Evolutionary conservation across 2,113 vertebrate species (phyloP).

Genomic region (Sceloporus tristichus): DNA sequence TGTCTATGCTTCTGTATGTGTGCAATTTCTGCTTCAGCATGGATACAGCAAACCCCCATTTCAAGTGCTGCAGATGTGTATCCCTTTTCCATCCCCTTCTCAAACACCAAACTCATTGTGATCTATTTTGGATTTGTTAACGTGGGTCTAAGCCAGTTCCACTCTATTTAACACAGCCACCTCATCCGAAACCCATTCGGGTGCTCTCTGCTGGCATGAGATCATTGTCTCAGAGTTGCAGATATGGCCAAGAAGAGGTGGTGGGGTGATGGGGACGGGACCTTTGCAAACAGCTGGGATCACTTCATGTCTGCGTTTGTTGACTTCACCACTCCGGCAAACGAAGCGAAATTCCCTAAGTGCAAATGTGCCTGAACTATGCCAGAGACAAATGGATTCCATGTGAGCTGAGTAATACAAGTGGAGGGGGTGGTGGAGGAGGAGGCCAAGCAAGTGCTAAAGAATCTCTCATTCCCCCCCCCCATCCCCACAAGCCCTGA

Average conservation of each 20-base stretch:
- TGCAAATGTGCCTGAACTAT: slow-evolving; percentile 2
- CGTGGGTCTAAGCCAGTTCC: background rate
- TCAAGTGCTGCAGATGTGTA: background rate
- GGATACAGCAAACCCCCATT: background rate
- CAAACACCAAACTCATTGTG: background rate
- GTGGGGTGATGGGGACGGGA: background rate
- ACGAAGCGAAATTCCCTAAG: slow-evolving; percentile 26
- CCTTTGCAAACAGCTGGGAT: slow-evolving; percentile 39
- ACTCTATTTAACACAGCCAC: slow-evolving; percentile 4
- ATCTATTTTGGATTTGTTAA: slow-evolving; percentile 3
- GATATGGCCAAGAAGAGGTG: background rate
- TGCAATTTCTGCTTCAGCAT: background rate
- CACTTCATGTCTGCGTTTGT: slow-evolving; percentile 37
- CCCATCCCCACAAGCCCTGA: background rate
- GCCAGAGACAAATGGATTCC: slow-evolving; percentile 30
- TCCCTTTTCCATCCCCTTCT: background rate
- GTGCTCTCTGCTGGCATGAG: background rate
- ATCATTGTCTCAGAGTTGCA: background rate
- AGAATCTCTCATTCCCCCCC: background rate
- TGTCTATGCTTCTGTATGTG: too few relatives aligned
- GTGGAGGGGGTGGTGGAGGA: background rate
- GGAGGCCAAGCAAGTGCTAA: background rate
- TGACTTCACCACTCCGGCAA: slow-evolving; percentile 11
- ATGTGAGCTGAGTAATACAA: slow-evolving; percentile 33
- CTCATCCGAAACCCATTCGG: background rate